Percentiles rank a stretch among this genome's conserved stretches.
Conservation (phyloP, 2,888 invertebrate species). For the Xanthia togata region DNA sequence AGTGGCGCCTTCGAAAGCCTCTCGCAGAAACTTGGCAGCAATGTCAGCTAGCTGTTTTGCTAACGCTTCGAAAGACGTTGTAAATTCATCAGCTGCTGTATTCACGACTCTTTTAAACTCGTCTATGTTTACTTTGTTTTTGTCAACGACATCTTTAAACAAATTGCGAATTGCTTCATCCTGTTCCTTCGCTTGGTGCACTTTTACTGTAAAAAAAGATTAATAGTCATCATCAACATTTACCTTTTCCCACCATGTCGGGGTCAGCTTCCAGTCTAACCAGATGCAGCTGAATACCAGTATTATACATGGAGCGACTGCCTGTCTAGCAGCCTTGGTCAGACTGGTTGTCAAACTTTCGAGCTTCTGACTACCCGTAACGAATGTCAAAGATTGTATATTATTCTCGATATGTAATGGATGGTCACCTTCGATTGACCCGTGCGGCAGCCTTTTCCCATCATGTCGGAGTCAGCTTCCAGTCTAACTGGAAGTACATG, state of each 20-base stretch:
- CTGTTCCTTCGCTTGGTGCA: slow-evolving; percentile 34
- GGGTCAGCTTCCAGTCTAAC: neutral
- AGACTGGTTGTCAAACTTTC: neutral
- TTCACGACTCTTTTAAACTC: slow-evolving; percentile 73
- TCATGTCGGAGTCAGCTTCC: neutral
- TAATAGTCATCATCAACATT: neutral
- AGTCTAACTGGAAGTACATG: neutral
- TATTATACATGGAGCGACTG: neutral
- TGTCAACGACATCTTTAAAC: slow-evolving; percentile 51
- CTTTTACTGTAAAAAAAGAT: slow-evolving; percentile 46
- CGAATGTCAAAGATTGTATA: neutral
- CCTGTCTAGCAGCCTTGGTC: neutral
- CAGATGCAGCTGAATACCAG: neutral
- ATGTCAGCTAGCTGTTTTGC: slow-evolving; percentile 66
- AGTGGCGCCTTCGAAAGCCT: slow-evolving; percentile 64
- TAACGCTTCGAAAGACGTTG: slow-evolving; percentile 69
- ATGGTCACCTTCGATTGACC: neutral
- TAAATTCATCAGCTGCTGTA: slow-evolving; percentile 70
- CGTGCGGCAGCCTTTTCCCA: too few relatives aligned
- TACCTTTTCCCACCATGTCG: neutral
- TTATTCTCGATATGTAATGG: neutral
- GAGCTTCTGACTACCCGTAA: neutral
- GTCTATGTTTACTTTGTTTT: slow-evolving; percentile 58
- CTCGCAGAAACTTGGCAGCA: slow-evolving; percentile 68
- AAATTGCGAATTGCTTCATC: slow-evolving; percentile 41